Conservation (phyloP, 2,888 invertebrate genomes). For the Thecophora atra region DNA sequence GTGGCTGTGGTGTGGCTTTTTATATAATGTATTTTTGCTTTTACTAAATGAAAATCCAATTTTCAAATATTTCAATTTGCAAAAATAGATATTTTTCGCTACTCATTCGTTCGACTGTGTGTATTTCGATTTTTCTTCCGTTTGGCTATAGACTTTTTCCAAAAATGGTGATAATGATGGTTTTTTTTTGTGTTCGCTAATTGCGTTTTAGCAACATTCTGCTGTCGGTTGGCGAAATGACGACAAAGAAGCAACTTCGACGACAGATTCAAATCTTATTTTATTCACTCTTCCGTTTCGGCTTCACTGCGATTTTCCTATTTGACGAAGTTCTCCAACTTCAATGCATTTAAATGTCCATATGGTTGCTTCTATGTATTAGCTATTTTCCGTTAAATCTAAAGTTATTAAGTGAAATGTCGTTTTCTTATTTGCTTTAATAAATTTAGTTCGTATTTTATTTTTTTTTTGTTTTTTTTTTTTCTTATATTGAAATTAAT, state of each 20-base stretch:
- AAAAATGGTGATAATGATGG: not conserved
- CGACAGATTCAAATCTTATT: not conserved
- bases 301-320: conserved; percentile 6
- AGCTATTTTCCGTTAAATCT: conserved; percentile 8
- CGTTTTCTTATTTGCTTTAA: conserved; percentile 27
- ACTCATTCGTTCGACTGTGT: conserved; percentile 15
- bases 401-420: conserved; percentile 16
- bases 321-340: conserved; percentile 13
- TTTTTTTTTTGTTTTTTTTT: conserved; percentile 19
- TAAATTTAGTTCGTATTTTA: conserved; percentile 21
- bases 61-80: conserved; percentile 24
- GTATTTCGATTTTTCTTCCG: conserved; percentile 20
- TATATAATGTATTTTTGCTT: conserved; percentile 18
- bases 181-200: conserved; percentile 1
- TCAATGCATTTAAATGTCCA: not conserved
- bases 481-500: not conserved
- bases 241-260: not conserved
- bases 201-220: conserved; percentile 11
- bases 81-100: conserved; percentile 31
- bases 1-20: conserved; percentile 20
- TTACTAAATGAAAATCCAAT: no score
- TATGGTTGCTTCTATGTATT: not conserved
- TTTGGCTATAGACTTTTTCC: conserved; percentile 18
- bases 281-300: conserved; percentile 15
- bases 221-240: not conserved